Conservation (phyloP, 2,797 vertebrate species). For the Brotula barbata region DNA sequence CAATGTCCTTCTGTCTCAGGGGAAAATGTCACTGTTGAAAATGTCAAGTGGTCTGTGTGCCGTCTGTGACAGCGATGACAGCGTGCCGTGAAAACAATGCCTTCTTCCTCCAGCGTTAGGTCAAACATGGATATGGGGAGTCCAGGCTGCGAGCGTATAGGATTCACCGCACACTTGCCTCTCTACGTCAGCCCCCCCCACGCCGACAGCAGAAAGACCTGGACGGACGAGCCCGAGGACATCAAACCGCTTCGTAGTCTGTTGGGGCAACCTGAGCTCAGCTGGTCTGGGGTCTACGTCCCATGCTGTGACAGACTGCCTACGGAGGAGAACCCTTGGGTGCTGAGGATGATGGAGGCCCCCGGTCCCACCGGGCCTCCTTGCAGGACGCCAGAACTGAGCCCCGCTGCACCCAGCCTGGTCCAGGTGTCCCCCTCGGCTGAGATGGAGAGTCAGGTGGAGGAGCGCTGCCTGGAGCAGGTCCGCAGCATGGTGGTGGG, state of each 20-base stretch:
- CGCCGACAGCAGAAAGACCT: conserved; percentile 66
- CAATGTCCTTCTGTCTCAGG: conserved; percentile 22
- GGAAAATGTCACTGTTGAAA: conserved; percentile 6
- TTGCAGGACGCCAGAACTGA: conserved; percentile 60
- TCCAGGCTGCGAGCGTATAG: conserved; percentile 76
- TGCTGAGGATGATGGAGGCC: conserved; percentile 71
- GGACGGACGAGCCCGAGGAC: conserved; percentile 73
- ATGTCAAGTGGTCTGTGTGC: conserved; percentile 22
- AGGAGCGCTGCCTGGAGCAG: conserved; percentile 91
- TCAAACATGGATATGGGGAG: conserved; percentile 82
- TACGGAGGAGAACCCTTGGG: conserved; percentile 77
- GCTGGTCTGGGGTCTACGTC: conserved; percentile 79
- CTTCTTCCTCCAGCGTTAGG: conserved; percentile 25
- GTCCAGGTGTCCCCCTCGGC: conserved; percentile 58
- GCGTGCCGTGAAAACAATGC: background rate
- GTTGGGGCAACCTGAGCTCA: conserved; percentile 75
- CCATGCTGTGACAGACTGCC: conserved; percentile 85
- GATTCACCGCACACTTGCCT: conserved; percentile 49
- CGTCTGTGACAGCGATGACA: conserved; percentile 2
- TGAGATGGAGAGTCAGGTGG: conserved; percentile 81
- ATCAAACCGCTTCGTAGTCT: conserved; percentile 72
- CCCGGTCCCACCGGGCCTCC: conserved; percentile 9
- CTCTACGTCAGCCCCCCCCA: conserved; percentile 64
- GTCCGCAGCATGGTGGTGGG: conserved; percentile 94
- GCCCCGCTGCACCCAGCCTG: conserved; percentile 83